Conservation (phyloP, 1,140 invertebrate genomes). For the Drosophila subobscura region DNA sequence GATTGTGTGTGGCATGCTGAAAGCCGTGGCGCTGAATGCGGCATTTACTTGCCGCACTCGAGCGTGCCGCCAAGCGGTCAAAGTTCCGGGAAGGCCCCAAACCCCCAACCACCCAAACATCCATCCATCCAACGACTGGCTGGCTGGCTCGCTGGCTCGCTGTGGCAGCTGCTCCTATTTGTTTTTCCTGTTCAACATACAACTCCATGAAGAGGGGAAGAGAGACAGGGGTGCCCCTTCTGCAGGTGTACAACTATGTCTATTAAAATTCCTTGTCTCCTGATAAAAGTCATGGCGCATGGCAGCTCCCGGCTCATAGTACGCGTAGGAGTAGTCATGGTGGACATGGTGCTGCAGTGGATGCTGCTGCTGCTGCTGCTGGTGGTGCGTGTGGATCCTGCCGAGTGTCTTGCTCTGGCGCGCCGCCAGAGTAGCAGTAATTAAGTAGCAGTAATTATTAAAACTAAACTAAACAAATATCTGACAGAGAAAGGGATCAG, state of each 20-base stretch:
- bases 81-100: conserved; percentile 23
- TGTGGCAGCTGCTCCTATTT: conserved; percentile 7
- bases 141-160: too few relatives aligned
- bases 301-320: conserved; percentile 88
- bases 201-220: too few relatives aligned
- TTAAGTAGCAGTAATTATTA: too few relatives aligned
- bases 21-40: conserved; percentile 8
- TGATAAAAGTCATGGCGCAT: conserved; percentile 77
- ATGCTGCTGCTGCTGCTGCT: conserved; percentile 39
- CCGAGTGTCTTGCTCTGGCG: conserved; percentile 61
- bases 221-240: too few relatives aligned
- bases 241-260: too few relatives aligned
- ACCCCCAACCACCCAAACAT: background rate
- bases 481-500: too few relatives aligned
- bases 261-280: too few relatives aligned
- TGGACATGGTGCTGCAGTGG: conserved; percentile 43
- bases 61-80: conserved; percentile 2
- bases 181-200: background rate
- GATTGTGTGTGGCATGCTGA: conserved; percentile 17
- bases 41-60: conserved; percentile 1
- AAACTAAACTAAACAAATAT: too few relatives aligned
- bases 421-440: too few relatives aligned
- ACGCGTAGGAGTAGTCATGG: conserved; percentile 89
- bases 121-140: background rate
- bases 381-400: conserved; percentile 35